These are phyloP conservation scores for Leptopilina syphax DNA, from an alignment of 2,888 invertebrate species.

Conservation along the genomic window DNA sequence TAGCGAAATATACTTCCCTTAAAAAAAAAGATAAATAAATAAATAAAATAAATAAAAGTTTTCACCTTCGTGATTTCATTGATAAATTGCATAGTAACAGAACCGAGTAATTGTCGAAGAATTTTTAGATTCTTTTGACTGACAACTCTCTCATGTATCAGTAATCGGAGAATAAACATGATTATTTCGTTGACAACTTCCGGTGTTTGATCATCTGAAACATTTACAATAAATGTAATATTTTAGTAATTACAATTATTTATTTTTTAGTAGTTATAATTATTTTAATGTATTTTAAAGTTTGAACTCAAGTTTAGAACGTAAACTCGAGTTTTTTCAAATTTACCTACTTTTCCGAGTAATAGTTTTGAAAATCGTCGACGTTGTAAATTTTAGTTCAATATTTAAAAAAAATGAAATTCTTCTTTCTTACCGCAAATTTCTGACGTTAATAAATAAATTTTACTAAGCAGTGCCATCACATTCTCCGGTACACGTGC, in stretches of 20 bases:
- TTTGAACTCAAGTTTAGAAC: no score
- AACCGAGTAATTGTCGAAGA: slow-evolving; percentile 81
- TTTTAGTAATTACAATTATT: no score
- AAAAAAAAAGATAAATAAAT: background rate
- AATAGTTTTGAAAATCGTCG: no score
- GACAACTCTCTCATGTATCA: slow-evolving; percentile 81
- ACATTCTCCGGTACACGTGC: slow-evolving; percentile 74
- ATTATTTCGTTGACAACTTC: slow-evolving; percentile 82
- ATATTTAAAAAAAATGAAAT: background rate
- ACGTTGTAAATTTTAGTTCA: no score
- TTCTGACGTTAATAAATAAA: slow-evolving; percentile 71
- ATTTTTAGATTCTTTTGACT: slow-evolving; percentile 80
- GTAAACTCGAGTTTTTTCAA: no score
- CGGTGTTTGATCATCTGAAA: slow-evolving; percentile 78
- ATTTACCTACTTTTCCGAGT: no score
- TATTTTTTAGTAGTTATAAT: no score
- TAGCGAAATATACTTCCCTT: background rate
- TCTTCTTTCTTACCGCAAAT: slow-evolving; percentile 60
- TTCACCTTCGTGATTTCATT: slow-evolving; percentile 80
- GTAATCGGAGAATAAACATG: slow-evolving; percentile 80
- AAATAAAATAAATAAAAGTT: background rate
- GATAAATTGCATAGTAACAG: slow-evolving; percentile 78
- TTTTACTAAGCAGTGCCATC: slow-evolving; percentile 72
- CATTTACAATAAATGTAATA: slow-evolving; percentile 18
- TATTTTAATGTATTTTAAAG: no score